Evolutionary conservation across 2,888 invertebrate genomes (phyloP), one percentile per base, ranked within the genome.

Genomic region (Xylota sylvarum): DNA sequence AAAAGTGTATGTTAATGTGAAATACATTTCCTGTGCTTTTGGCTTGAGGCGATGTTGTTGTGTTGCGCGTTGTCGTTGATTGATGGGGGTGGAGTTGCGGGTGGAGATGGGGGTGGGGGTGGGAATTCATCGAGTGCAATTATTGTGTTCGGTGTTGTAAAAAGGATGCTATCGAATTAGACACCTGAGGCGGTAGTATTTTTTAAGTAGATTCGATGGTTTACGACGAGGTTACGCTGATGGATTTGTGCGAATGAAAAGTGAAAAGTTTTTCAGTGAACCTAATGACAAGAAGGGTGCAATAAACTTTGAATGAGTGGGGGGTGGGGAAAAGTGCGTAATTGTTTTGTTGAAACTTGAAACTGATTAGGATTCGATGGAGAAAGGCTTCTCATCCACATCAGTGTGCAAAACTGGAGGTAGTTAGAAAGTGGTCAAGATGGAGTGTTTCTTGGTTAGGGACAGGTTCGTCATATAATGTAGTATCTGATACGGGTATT

Each of bases 1-100:
- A 81, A 86, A 77, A 86, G 81, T 77, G 77, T 81, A 86, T 86
- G 81, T 77, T 86, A 86, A 86, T 86, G 85, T 81, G 81, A 77
- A 86, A 86, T 81, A 81, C 81, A 81, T 81, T 86, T 86, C 81
- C 81, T 67, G 64, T 55, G 40, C 70, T 80, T 85, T 70, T 40
- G 52, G 52, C 69, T 77, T 30, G 65, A 67, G 81, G 81, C 60
- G 40, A 67, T 70, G 65, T 72, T 62, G 64, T 72, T 81, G 37
- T 64, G 76, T 30, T 23, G 32, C 65, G n/a, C 62, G 10, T 65
- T 56, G 19, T 48, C n/a, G 27, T 50, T 48, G 32, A 30, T 35
- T 73, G 23, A 19, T 37, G 12, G 7, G 0, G 19, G 35, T 62
- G 69, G 46, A n/a, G 64, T 40, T 70, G 55, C n/a, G 43, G 48